These are phyloP conservation scores for Haliclona indistincta DNA, from an alignment of 37 sponge, comb jelly and placozoan genomes.

Conservation along the genomic window DNA sequence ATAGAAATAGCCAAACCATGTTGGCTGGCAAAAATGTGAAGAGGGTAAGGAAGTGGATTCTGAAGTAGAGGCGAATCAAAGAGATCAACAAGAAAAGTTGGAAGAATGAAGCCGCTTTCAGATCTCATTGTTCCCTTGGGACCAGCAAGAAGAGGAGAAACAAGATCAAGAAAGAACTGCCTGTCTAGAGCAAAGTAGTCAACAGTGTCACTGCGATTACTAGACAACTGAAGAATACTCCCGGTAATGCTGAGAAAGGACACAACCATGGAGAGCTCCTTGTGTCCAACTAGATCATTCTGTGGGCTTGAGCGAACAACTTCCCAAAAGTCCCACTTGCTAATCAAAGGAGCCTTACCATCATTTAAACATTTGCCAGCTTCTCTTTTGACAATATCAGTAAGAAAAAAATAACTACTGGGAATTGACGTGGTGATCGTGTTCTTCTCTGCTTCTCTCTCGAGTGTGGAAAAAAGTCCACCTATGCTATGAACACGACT, in stretches of 20 bases:
- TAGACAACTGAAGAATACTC: constrained; percentile 14
- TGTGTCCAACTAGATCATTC: constrained; percentile 35
- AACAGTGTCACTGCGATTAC: not conserved
- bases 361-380: constrained; percentile 3
- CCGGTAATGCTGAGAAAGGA: constrained; percentile 19
- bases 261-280: constrained; percentile 44
- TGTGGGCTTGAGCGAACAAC: constrained; percentile 34
- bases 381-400: not conserved
- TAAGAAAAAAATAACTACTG: constrained; percentile 36
- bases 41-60: constrained; percentile 18
- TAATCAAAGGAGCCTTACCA: constrained; percentile 20
- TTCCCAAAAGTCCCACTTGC: constrained; percentile 42
- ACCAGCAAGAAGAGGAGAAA: constrained; percentile 8
- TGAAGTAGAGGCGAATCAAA: constrained; percentile 6
- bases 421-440: not conserved
- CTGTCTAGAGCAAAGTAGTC: constrained; percentile 24
- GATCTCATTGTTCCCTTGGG: not conserved
- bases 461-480: not conserved
- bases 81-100: constrained; percentile 43
- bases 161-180: constrained; percentile 45
- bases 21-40: constrained; percentile 20
- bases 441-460: not conserved
- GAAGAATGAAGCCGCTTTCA: constrained; percentile 18
- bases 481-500: not conserved
- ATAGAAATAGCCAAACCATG: constrained; percentile 33